Base-by-base conservation (phyloP, 1,140 invertebrate species). In the Hesperophylax magnus region DNA sequence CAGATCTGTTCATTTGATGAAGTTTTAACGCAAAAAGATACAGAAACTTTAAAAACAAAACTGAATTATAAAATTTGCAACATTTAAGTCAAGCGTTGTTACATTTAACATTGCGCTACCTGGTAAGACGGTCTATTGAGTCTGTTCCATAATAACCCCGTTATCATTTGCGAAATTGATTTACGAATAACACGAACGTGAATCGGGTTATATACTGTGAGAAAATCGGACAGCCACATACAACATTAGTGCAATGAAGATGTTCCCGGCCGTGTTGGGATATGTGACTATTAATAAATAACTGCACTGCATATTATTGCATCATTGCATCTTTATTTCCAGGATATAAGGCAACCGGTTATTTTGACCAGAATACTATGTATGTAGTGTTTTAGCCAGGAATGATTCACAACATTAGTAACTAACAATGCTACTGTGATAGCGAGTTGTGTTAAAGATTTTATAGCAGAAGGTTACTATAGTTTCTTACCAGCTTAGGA, bases 191-290 rank as follows among this genome's bases (percentile, higher is more conserved):
- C 76, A 65, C 39, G 58, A 53, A 77, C 76, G 76, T 67, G 76
- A 77, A 77, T 65, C 76, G 34, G 76, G 58, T 77, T 65, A 77
- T 63, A 76, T 31, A 76, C 27, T 76, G 72, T 76, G 72, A 76
- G 72, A 76, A 76, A 76, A 65, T 34, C 60, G 60, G 7, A 77
- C 39, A 20, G 60, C 27, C 60, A 77, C 61, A 53, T 65, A 60
- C 18, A 72, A 72, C 20, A 72, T 72, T 72, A 54, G n/a, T n/a
- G 69, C 69, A 72, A 72, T 72, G 69, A 54, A 72, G 69, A 72
- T 72, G 47, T 72, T 72, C n/a, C 47, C 34, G 18, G 24, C 15
- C 47, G 39, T 72, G 69, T 69, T 18, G 17, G 58, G 34, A 39
- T n/a, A 52, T 69, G 34, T 34, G 34, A 39, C 34, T 20, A 47